Evolutionary conservation across 1,140 invertebrate species (phyloP).

Genomic region (Eriosoma lanigerum): DNA sequence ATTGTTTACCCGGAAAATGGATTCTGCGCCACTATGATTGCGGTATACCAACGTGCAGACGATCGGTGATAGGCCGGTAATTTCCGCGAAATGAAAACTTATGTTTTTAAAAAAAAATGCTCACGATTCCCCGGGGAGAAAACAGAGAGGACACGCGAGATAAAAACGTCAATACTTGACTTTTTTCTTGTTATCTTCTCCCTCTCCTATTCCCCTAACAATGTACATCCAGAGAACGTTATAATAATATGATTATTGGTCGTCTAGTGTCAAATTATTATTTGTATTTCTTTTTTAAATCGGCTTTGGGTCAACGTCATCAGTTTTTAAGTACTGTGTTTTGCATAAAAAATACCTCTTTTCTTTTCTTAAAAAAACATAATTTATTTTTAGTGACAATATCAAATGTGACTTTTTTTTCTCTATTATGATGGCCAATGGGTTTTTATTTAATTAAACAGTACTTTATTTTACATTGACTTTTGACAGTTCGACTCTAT

Average conservation of each 20-base stretch:
- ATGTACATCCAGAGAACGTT: background rate
- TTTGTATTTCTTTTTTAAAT: conserved; percentile 1
- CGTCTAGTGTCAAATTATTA: background rate
- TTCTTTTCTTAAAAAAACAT: too few relatives aligned
- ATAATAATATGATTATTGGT: conserved; percentile 20
- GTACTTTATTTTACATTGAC: too few relatives aligned
- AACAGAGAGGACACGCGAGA: background rate
- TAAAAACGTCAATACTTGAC: conserved; percentile 25
- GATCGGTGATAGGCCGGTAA: background rate
- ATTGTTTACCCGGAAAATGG: too few relatives aligned
- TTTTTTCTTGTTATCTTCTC: background rate
- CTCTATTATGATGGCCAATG: too few relatives aligned
- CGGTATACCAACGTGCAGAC: too few relatives aligned
- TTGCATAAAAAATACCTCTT: conserved; percentile 10
- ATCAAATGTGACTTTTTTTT: too few relatives aligned
- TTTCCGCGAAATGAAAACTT: background rate
- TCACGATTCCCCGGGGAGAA: too few relatives aligned
- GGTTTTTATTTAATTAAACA: too few relatives aligned
- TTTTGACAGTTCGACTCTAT: too few relatives aligned
- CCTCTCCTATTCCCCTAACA: too few relatives aligned
- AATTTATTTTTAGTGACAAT: too few relatives aligned
- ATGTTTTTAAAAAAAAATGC: background rate
- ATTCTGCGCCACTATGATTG: too few relatives aligned
- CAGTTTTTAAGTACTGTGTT: background rate
- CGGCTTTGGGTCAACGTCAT: background rate